Evolutionary conservation across 1,140 invertebrate species (phyloP).

Genomic region (Brachionus rotundiformis): DNA sequence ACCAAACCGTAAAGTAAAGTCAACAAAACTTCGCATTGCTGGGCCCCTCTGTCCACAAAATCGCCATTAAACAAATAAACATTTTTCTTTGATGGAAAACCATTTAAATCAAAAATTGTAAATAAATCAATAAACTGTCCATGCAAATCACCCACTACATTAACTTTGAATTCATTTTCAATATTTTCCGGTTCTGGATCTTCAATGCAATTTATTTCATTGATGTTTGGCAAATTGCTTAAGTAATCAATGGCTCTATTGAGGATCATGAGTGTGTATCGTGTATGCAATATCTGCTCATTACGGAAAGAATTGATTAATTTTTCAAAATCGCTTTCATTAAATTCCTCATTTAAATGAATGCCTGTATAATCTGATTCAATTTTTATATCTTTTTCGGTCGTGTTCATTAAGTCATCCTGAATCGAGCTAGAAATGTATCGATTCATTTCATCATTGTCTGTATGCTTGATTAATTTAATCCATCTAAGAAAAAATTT

Average conservation of each 20-base stretch:
- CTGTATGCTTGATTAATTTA: conserved; percentile 22
- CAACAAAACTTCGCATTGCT: conserved; percentile 20
- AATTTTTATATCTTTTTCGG: conserved; percentile 54
- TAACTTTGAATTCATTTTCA: conserved; percentile 71
- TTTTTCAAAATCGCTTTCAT: conserved; percentile 72
- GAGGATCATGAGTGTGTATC: conserved; percentile 24
- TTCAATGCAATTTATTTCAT: conserved; percentile 36
- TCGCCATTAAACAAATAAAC: conserved; percentile 83
- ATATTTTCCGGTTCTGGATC: background rate
- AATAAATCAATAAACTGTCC: conserved; percentile 46
- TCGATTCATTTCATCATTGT: conserved; percentile 12
- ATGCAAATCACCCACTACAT: conserved; percentile 66
- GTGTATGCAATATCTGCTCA: conserved; percentile 30
- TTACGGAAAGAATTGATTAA: conserved; percentile 59
- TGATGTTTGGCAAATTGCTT: conserved; percentile 19
- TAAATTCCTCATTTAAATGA: conserved; percentile 74
- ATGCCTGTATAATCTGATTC: conserved; percentile 73
- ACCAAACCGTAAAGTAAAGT: conserved; percentile 27
- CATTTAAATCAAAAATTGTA: conserved; percentile 53
- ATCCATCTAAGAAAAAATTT: conserved; percentile 40
- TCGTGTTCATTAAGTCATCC: conserved; percentile 7
- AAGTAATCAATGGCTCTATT: conserved; percentile 38
- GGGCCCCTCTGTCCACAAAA: conserved; percentile 51
- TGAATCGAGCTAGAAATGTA: conserved; percentile 17
- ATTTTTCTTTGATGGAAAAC: conserved; percentile 72